A percentile compares a stretch with the other conserved stretches of the same genome.
Conservation (phyloP, 2,888 invertebrate species). For the Rutpela maculata region DNA sequence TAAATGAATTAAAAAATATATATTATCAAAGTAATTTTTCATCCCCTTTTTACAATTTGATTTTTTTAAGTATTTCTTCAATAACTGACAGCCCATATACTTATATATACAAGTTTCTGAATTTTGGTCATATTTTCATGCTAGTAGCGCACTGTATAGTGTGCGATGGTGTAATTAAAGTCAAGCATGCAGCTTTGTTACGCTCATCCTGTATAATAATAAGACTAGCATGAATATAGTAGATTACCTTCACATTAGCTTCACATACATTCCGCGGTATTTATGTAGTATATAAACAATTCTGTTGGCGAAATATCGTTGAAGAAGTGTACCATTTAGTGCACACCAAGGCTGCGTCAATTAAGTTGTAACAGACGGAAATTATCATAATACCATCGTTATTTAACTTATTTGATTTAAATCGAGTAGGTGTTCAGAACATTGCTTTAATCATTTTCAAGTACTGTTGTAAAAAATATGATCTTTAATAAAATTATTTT, state of each 20-base stretch:
- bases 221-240: conserved; percentile 13
- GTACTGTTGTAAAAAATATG: too few relatives aligned
- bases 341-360: background rate
- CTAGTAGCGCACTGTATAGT: too few relatives aligned
- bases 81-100: too few relatives aligned
- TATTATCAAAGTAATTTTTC: too few relatives aligned
- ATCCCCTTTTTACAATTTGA: too few relatives aligned
- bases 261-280: conserved; percentile 11
- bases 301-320: background rate
- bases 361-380: background rate
- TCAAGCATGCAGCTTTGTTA: background rate
- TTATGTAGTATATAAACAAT: background rate
- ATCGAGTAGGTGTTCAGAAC: too few relatives aligned
- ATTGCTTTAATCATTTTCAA: too few relatives aligned
- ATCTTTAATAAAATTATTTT: too few relatives aligned
- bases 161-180: background rate
- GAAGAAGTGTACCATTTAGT: background rate
- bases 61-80: too few relatives aligned
- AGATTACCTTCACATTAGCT: conserved; percentile 30
- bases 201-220: conserved; percentile 19
- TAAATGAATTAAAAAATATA: too few relatives aligned
- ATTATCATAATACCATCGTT: background rate
- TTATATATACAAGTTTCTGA: too few relatives aligned
- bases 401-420: background rate
- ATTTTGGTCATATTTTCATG: too few relatives aligned